phyloP scores from a whole-genome alignment of 2,113 vertebrate species.

The Aythya baeri region DNA sequence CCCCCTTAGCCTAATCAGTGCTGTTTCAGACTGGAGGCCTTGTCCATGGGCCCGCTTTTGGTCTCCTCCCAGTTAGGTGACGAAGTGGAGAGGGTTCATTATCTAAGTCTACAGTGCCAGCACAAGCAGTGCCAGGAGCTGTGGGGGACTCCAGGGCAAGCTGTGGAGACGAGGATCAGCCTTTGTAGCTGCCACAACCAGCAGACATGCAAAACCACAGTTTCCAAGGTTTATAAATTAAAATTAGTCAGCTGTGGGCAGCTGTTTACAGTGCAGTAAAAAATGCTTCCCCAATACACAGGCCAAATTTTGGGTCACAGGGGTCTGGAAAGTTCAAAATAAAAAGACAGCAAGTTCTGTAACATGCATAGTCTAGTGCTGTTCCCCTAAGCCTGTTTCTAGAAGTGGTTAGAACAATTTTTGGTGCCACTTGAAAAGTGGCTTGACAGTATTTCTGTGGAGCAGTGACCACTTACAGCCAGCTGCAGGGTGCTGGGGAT shows the following conservation, averaged over 20 bases:
- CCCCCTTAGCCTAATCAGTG: background rate
- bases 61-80: background rate
- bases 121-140: background rate
- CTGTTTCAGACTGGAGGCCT: background rate
- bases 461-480: background rate
- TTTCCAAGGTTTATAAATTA: background rate
- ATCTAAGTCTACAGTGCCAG: background rate
- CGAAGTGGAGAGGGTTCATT: background rate
- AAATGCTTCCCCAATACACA: background rate
- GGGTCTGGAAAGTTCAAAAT: background rate
- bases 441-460: background rate
- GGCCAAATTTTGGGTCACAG: background rate
- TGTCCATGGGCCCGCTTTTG: background rate
- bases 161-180: background rate
- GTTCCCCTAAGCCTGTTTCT: background rate
- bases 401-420: background rate
- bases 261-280: background rate
- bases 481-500: background rate
- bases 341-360: background rate
- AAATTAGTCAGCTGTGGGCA: background rate
- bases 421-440: background rate
- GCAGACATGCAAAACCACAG: background rate
- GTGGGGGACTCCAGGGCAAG: background rate
- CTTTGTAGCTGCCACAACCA: background rate
- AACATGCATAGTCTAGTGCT: background rate